Conservation (phyloP, 2,797 vertebrate species). For the Dermochelys coriacea region DNA sequence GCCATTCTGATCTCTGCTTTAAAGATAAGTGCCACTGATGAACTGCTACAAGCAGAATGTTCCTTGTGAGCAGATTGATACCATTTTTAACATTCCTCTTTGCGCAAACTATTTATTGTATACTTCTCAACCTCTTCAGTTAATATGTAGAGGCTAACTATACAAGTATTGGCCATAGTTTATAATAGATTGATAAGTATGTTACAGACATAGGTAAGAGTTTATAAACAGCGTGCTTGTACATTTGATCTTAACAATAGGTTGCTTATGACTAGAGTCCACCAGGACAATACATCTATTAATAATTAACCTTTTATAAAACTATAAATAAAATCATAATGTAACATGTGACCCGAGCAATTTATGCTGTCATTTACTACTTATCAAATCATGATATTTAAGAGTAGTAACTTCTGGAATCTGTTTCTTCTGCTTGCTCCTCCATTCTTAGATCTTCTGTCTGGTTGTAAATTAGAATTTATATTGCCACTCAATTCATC, state of each 20-base stretch:
- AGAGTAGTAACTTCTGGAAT: not conserved
- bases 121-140: not conserved
- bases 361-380: slow-evolving; percentile 32
- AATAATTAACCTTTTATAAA: slow-evolving; percentile 40
- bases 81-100: not conserved
- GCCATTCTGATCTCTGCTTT: not conserved
- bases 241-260: not conserved
- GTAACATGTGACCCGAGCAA: slow-evolving; percentile 24
- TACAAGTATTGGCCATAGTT: not conserved
- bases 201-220: not conserved
- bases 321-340: slow-evolving; percentile 46
- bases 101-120: not conserved
- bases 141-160: not conserved
- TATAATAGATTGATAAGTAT: not conserved
- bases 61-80: not conserved
- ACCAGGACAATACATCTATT: not conserved
- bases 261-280: not conserved
- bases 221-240: not conserved
- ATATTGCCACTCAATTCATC: not conserved
- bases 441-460: not conserved
- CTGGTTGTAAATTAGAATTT: not conserved
- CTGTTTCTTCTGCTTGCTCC: not conserved
- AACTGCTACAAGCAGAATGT: not conserved
- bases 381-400: not conserved
- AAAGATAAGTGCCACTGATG: not conserved